These are phyloP conservation scores for Daphoenositta chrysoptera DNA, from an alignment of 2,113 vertebrate species.

Conservation along the genomic window DNA sequence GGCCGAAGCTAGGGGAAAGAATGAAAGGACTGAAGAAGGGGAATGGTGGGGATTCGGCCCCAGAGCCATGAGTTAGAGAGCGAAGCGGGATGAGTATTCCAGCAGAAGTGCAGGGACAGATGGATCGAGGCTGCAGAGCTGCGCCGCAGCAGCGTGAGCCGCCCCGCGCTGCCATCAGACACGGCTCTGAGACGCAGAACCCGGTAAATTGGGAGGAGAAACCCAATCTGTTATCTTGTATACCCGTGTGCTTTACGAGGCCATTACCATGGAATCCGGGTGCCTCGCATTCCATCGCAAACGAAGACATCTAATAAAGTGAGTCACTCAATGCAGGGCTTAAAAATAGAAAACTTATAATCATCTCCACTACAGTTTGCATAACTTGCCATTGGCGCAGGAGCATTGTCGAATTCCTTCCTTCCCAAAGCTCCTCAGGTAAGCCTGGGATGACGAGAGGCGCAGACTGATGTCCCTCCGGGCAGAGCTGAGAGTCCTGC, in stretches of 20 bases:
- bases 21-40: not conserved
- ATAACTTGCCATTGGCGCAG: not conserved
- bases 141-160: not conserved
- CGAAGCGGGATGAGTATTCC: not conserved
- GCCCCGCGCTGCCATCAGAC: conserved; percentile 14
- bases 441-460: not conserved
- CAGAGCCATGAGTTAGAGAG: rapidly evolving
- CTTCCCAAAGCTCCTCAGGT: not conserved
- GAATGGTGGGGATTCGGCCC: not conserved
- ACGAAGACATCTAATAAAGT: conserved; percentile 33
- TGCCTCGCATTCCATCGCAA: not conserved
- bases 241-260: not conserved
- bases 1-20: not conserved
- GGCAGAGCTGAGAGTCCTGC: not conserved
- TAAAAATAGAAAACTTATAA: conserved; percentile 40
- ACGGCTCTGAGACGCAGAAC: not conserved
- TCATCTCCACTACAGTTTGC: not conserved
- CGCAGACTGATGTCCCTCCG: rapidly evolving
- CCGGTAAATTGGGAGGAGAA: not conserved
- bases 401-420: not conserved
- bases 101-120: not conserved
- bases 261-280: conserved; percentile 60
- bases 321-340: conserved; percentile 32
- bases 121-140: not conserved
- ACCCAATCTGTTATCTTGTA: conserved; percentile 13